These are phyloP conservation scores for Sphaeridia pumilis DNA, from an alignment of 2,888 invertebrate species.

Conservation along the genomic window DNA sequence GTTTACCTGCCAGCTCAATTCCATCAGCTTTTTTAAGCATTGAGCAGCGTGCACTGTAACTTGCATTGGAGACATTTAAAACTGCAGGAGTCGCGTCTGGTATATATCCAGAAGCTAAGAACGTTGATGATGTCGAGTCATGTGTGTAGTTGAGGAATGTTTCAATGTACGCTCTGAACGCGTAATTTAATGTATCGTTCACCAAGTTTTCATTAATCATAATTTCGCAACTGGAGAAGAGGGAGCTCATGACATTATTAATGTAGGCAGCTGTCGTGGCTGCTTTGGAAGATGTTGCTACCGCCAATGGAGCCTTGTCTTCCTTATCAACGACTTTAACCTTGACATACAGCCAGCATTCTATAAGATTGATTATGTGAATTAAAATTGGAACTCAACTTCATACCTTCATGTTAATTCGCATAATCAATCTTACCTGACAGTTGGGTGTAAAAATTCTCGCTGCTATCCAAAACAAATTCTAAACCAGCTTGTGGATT, in stretches of 20 bases:
- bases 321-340: neutral
- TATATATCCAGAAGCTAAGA: neutral
- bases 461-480: neutral
- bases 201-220: neutral
- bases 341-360: neutral
- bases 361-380: neutral
- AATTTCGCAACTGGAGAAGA: neutral
- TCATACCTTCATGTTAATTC: neutral
- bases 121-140: neutral
- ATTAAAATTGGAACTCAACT: neutral
- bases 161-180: neutral
- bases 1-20: neutral
- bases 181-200: neutral
- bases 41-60: neutral
- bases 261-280: neutral
- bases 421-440: neutral
- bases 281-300: neutral
- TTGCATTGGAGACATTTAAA: neutral
- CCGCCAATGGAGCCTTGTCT: neutral
- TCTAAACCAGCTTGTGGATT: neutral
- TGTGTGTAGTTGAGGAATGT: neutral
- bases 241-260: neutral
- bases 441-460: neutral
- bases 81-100: neutral
- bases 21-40: neutral